Conservation (phyloP, 2,113 vertebrate species). For the Pipra filicauda region DNA sequence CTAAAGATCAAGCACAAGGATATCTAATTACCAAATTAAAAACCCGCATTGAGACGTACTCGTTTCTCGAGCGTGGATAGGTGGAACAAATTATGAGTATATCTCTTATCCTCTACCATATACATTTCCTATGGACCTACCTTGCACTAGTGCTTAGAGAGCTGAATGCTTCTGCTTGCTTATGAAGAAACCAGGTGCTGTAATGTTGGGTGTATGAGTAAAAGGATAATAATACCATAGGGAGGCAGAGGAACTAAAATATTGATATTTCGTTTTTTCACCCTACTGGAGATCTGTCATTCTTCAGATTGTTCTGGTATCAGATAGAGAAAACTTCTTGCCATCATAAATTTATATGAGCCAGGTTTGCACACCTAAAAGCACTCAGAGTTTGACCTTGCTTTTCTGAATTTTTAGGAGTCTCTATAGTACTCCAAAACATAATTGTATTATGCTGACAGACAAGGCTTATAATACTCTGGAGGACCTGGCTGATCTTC, state of each 20-base stretch:
- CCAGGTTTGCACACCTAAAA: background rate
- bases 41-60: background rate
- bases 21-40: background rate
- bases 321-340: background rate
- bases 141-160: background rate
- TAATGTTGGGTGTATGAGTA: background rate
- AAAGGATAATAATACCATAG: background rate
- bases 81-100: background rate
- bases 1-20: background rate
- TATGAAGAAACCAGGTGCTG: background rate
- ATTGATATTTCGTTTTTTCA: slow-evolving; percentile 43
- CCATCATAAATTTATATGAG: slow-evolving; percentile 16
- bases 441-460: slow-evolving; percentile 46
- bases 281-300: background rate
- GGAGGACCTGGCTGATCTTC: background rate
- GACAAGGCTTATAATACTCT: slow-evolving; percentile 29
- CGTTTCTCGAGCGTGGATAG: background rate
- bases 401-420: slow-evolving; percentile 34
- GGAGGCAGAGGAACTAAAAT: slow-evolving; percentile 31
- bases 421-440: slow-evolving; percentile 7
- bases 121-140: background rate
- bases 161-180: background rate
- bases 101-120: background rate
- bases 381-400: slow-evolving; percentile 46
- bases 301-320: slow-evolving; percentile 15